Percentiles rank a stretch among this genome's conserved stretches.
Evolutionary conservation across 2,113 vertebrate genomes (phyloP).

Genomic region (Apistogramma diplotaenia): DNA sequence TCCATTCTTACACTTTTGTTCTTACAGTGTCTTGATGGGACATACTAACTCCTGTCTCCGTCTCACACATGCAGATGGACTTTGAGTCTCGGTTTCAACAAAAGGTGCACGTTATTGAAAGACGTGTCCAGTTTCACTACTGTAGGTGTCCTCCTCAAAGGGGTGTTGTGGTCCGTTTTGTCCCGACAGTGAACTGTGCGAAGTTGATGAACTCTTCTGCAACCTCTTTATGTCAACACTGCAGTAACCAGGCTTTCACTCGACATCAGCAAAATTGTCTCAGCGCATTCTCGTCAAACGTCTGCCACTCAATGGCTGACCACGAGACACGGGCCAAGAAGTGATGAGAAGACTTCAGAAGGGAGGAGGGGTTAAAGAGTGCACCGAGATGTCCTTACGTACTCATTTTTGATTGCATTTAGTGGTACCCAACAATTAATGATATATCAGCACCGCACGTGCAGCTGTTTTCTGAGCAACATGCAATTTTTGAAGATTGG

Average conservation of each 20-base stretch:
- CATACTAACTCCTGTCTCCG: conserved; percentile 49
- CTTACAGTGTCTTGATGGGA: conserved; percentile 66
- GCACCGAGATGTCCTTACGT: neutral
- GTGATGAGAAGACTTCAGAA: conserved; percentile 33
- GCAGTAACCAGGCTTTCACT: conserved; percentile 35
- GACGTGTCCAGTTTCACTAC: neutral
- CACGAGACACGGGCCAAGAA: conserved; percentile 39
- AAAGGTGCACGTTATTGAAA: neutral
- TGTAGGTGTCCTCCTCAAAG: neutral
- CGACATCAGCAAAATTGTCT: conserved; percentile 71
- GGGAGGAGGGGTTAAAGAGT: neutral
- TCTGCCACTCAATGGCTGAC: conserved; percentile 53
- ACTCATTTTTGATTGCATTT: fast-evolving
- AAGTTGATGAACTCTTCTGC: conserved; percentile 47
- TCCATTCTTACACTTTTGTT: conserved; percentile 77
- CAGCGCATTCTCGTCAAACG: conserved; percentile 60
- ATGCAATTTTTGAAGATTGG: too few species aligned
- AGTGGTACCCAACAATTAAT: neutral
- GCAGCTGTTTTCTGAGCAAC: neutral
- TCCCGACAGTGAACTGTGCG: conserved; percentile 45
- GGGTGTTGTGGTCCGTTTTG: neutral
- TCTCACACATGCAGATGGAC: conserved; percentile 10
- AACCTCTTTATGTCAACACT: conserved; percentile 65
- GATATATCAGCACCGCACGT: neutral
- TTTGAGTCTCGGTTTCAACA: neutral